These are phyloP conservation scores for Odontesthes bonariensis DNA, from an alignment of 2,113 vertebrate species.

Conservation along the genomic window DNA sequence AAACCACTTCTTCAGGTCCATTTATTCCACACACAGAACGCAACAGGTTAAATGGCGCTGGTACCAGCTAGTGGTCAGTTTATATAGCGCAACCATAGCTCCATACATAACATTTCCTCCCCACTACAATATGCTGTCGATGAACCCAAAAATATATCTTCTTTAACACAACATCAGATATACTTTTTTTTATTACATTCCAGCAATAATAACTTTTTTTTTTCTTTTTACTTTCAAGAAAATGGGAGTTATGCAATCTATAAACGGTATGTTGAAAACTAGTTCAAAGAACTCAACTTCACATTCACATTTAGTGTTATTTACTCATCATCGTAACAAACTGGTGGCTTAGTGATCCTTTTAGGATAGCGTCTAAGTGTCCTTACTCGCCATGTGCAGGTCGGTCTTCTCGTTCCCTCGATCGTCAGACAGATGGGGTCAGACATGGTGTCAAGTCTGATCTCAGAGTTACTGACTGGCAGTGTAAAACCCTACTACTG, in stretches of 20 bases:
- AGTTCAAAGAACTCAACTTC: background rate
- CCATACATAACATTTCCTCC: conserved; percentile 1
- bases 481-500: accelerated
- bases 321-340: too few species aligned
- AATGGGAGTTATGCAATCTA: too few species aligned
- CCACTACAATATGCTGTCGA: background rate
- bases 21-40: too few species aligned
- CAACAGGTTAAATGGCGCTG: too few species aligned
- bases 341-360: background rate
- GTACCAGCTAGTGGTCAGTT: too few species aligned
- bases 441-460: background rate
- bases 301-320: background rate
- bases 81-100: too few species aligned
- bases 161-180: background rate
- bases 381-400: too few species aligned
- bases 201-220: too few species aligned
- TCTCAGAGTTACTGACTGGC: background rate
- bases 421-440: background rate
- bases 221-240: background rate
- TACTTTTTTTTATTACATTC: too few species aligned
- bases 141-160: background rate
- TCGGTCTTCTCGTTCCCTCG: too few species aligned
- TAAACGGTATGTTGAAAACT: too few species aligned
- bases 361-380: background rate
- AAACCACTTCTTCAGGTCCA: too few species aligned